phyloP scores from a whole-genome alignment of 2,888 invertebrate species.

The Caenorhabditis zanzibari region DNA sequence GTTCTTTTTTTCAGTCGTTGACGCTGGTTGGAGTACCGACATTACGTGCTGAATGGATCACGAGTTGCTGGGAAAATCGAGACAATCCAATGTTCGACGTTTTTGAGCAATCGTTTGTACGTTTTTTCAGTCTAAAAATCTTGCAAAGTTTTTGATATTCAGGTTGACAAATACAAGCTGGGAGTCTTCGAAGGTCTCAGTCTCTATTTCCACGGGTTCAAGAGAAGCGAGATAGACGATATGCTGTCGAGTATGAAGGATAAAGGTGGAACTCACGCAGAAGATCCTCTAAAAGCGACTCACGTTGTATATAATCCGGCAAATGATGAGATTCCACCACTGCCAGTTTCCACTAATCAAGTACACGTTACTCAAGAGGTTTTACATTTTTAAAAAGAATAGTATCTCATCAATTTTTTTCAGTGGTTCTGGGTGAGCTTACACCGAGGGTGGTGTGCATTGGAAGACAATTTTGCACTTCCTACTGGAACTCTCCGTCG shows the following conservation, averaged over 20 bases:
- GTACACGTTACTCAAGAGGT: slow-evolving; percentile 68
- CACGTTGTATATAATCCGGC: slow-evolving; percentile 64
- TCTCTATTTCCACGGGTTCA: slow-evolving; percentile 67
- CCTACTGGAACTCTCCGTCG: slow-evolving; percentile 53
- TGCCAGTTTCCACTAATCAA: slow-evolving; percentile 48
- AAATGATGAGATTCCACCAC: slow-evolving; percentile 52
- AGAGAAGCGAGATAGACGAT: slow-evolving; percentile 58
- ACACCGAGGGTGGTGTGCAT: slow-evolving; percentile 94
- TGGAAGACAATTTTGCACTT: slow-evolving; percentile 90
- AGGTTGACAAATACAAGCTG: slow-evolving; percentile 43
- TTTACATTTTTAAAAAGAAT: neutral
- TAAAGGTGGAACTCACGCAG: slow-evolving; percentile 39
- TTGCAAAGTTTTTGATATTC: neutral
- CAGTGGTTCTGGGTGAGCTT: slow-evolving; percentile 99
- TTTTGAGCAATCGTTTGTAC: slow-evolving; percentile 44
- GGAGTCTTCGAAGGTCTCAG: slow-evolving; percentile 68
- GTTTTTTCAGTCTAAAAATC: too few relatives aligned
- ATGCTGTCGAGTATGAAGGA: slow-evolving; percentile 57
- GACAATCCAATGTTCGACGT: slow-evolving; percentile 63
- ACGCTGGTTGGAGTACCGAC: slow-evolving; percentile 56
- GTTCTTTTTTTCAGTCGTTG: slow-evolving; percentile 50
- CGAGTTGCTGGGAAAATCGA: slow-evolving; percentile 57
- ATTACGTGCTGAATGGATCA: slow-evolving; percentile 61
- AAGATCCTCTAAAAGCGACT: slow-evolving; percentile 43
- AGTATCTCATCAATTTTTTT: slow-evolving; percentile 6